phyloP scores from a whole-genome alignment of 2,797 vertebrate genomes.

The Odontamblyopus rebecca region DNA sequence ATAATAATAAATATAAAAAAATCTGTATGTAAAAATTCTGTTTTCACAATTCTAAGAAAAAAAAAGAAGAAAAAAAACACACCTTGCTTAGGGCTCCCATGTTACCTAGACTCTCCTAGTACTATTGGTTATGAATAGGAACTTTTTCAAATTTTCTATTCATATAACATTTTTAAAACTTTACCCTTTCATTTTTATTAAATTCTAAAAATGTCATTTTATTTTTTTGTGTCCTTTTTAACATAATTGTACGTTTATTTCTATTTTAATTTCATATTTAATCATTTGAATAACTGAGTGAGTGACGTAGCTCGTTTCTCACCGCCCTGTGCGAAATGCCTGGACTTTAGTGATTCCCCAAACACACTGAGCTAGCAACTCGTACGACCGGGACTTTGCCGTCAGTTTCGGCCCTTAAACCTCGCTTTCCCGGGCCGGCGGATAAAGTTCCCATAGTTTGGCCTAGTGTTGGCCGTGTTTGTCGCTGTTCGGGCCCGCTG shows the following conservation, averaged over 20 bases:
- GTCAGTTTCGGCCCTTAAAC: conserved; percentile 59
- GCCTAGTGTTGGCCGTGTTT: conserved; percentile 21
- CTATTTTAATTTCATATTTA: neutral
- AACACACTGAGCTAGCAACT: conserved; percentile 49
- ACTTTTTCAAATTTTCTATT: too few relatives aligned
- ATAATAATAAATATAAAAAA: too few relatives aligned
- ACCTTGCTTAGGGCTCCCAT: too few relatives aligned
- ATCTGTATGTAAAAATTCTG: too few relatives aligned
- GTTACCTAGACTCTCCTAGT: too few relatives aligned
- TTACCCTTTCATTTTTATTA: too few relatives aligned
- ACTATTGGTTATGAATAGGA: too few relatives aligned
- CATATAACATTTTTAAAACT: too few relatives aligned
- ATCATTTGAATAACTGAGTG: neutral
- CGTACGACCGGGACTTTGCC: conserved; percentile 69
- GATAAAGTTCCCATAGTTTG: neutral
- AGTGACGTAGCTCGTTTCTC: neutral
- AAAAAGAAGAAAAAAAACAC: too few relatives aligned
- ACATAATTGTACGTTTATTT: neutral
- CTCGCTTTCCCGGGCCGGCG: conserved; percentile 23
- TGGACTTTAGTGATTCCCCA: neutral
- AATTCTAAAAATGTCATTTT: too few relatives aligned
- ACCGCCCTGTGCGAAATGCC: neutral
- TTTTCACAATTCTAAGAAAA: too few relatives aligned
- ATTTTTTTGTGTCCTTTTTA: neutral
- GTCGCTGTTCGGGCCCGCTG: conserved; percentile 10